phyloP scores from a whole-genome alignment of 2,888 invertebrate genomes.

The Hemistola chrysoprasaria region DNA sequence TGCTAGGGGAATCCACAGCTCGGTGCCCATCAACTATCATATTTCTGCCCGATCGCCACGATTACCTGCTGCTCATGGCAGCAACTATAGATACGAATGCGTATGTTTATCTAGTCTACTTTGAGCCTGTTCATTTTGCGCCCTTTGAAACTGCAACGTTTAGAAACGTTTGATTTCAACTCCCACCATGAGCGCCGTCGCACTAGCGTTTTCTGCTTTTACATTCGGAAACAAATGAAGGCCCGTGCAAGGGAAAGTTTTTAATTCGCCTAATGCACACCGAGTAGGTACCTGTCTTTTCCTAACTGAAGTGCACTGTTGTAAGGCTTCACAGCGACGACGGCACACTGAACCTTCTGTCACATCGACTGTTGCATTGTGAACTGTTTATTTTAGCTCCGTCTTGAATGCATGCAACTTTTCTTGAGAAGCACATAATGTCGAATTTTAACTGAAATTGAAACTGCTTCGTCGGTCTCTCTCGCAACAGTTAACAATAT shows the following conservation, averaged over 20 bases:
- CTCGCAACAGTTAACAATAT: slow-evolving; percentile 2
- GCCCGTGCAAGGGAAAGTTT: slow-evolving; percentile 62
- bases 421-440: slow-evolving; percentile 40
- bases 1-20: slow-evolving; percentile 38
- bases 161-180: slow-evolving; percentile 73
- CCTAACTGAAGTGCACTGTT: slow-evolving; percentile 68
- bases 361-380: slow-evolving; percentile 68
- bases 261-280: slow-evolving; percentile 80
- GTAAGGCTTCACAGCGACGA: slow-evolving; percentile 54
- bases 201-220: slow-evolving; percentile 49
- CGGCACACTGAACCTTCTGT: slow-evolving; percentile 51
- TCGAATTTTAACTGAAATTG: slow-evolving; percentile 34
- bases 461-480: slow-evolving; percentile 8
- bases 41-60: slow-evolving; percentile 60
- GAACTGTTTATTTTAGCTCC: slow-evolving; percentile 67
- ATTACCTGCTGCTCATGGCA: slow-evolving; percentile 58
- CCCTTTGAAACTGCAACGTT: slow-evolving; percentile 64
- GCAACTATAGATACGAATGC: slow-evolving; percentile 49
- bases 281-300: slow-evolving; percentile 57
- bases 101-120: slow-evolving; percentile 45
- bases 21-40: slow-evolving; percentile 55
- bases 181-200: slow-evolving; percentile 38
- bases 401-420: slow-evolving; percentile 53
- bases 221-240: slow-evolving; percentile 66
- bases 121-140: slow-evolving; percentile 69